Evolutionary conservation across 2,113 vertebrate genomes (phyloP).

Genomic region (Crotalus tigris): DNA sequence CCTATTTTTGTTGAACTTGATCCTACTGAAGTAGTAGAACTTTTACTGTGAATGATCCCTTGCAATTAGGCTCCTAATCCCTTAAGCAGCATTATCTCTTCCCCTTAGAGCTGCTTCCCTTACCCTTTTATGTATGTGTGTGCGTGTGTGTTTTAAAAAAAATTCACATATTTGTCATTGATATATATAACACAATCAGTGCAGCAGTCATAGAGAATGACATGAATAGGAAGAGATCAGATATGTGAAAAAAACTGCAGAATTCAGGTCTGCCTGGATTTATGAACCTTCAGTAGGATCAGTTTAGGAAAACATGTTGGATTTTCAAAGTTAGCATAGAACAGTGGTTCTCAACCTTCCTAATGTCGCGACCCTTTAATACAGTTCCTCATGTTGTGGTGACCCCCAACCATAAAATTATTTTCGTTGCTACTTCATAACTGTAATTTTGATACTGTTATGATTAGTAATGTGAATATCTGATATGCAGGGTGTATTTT

Average conservation of each 20-base stretch:
- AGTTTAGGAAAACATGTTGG: background rate
- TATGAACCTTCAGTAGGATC: background rate
- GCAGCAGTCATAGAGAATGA: constrained; percentile 33
- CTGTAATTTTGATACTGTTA: no score
- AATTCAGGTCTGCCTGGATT: background rate
- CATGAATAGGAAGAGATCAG: background rate
- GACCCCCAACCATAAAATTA: no score
- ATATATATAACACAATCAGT: constrained; percentile 38
- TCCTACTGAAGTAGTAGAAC: constrained; percentile 7
- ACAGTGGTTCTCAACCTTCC: no score
- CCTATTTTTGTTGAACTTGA: background rate
- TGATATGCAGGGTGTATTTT: no score
- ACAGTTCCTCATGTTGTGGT: no score
- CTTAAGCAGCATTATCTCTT: background rate
- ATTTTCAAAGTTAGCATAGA: background rate
- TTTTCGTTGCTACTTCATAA: no score
- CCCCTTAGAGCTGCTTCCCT: background rate
- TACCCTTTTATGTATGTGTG: background rate
- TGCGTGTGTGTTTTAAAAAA: background rate
- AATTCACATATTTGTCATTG: background rate
- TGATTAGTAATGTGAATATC: no score
- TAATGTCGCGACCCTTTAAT: no score
- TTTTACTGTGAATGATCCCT: constrained; percentile 17
- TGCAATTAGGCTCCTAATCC: background rate
- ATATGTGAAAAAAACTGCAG: background rate